Evolutionary conservation across 2,888 invertebrate species (phyloP), one percentile per base, ranked within the genome.

Genomic region (Scaptomyza polygonia): DNA sequence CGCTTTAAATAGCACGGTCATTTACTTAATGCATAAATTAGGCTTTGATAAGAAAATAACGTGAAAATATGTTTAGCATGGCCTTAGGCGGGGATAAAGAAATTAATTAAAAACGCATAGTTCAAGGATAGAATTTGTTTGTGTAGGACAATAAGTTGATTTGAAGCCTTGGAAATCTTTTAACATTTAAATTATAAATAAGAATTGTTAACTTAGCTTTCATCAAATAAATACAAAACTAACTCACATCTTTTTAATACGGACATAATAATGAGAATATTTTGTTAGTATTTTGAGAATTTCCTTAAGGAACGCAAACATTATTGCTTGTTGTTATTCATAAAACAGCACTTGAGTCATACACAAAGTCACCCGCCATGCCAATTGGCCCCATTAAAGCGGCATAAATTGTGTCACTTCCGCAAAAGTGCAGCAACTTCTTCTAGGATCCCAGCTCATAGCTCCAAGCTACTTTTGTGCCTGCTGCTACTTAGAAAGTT

Each of bases 401-500:
- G 64, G 59, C 64, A 78, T 66, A 69, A 86, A 81, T 67, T 78
- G 79, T 84, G 85, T 72, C 87, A 76, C 71, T 83, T 83, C 87
- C 87, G 79, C 61, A 30, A 75, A 75, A 51, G 67, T 21, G 45
- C 44, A 42, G 59, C 40, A n/a, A 16, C 29, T 40, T 39, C 57
- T 43, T 16, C 43, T 14, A 8, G 8, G 12, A 12, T 11, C 53
- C 12, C 7, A n/a, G 12, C 14, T 32, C 18, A 3, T 32, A 3
- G 34, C 49, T 36, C 3, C 3, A 5, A 12, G 47, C 61, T 21
- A 9, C 59, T 59, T 59, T 36, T 44, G 30, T 34, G 36, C 7
- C 66, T 44, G 44, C 66, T 44, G 44, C 59, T 54, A 42, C 45
- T 49, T 40, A 30, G 39, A 55, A 55, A 56, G 30, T 27, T 29